Percentiles rank a stretch among this genome's conserved stretches.
Evolutionary conservation across 2,113 vertebrate genomes (phyloP).

Genomic region (Protobothrops mucrosquamatus): DNA sequence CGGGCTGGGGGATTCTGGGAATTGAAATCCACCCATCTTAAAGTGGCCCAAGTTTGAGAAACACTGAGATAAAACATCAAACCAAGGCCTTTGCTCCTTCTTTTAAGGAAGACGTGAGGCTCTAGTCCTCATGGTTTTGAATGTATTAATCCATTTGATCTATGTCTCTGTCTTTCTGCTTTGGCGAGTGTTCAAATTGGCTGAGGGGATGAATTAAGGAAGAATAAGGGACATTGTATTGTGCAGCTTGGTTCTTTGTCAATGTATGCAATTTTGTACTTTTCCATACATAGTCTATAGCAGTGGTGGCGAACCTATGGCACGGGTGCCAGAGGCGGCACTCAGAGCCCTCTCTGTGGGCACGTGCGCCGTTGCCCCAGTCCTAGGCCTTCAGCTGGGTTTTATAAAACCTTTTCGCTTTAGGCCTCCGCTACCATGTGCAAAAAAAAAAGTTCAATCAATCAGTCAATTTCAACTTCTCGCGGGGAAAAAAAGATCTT

Average conservation of each 20-base stretch:
- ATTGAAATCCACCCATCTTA: not conserved
- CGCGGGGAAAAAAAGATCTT: no score
- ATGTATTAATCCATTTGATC: not conserved
- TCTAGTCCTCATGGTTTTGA: not conserved
- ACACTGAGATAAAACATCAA: not conserved
- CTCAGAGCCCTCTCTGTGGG: no score
- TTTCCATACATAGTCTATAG: not conserved
- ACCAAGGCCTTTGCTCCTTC: not conserved
- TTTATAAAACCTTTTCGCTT: no score
- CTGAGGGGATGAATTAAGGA: not conserved
- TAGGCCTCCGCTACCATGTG: no score
- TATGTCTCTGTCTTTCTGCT: not conserved
- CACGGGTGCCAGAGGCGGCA: no score
- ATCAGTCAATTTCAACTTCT: no score
- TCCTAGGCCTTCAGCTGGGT: no score
- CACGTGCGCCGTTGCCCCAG: no score
- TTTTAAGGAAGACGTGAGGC: not conserved
- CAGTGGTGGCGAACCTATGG: no score
- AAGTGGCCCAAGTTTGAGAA: not conserved
- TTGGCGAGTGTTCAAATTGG: not conserved
- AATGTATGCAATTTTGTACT: not conserved
- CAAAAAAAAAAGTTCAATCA: no score
- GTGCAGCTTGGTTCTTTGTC: not conserved
- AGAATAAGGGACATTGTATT: not conserved
- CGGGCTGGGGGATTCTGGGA: not conserved